Conservation (phyloP, 2,113 vertebrate species). For the Leptobrachium ailaonicum region DNA sequence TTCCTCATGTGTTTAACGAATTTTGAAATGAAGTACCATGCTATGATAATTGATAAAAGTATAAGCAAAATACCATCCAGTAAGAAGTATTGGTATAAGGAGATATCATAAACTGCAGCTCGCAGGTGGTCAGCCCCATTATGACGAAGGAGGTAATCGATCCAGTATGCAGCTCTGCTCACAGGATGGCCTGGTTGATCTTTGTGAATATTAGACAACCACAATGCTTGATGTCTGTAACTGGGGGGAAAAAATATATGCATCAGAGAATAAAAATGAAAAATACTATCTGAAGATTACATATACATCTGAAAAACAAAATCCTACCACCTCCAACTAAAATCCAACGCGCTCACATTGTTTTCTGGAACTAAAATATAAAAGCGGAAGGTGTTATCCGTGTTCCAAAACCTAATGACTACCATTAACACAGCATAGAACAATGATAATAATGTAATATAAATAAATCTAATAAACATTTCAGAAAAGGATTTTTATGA, state of each 20-base stretch:
- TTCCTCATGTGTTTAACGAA: constrained; percentile 67
- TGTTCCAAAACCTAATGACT: no score
- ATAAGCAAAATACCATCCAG: constrained; percentile 81
- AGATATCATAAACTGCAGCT: constrained; percentile 84
- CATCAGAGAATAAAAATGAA: not conserved
- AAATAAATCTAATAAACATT: no score
- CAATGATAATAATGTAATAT: no score
- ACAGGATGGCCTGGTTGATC: constrained; percentile 94
- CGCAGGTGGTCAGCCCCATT: constrained; percentile 88
- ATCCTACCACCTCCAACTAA: no score
- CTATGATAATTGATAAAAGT: constrained; percentile 65
- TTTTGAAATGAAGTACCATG: constrained; percentile 67
- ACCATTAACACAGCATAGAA: no score
- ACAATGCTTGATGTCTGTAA: constrained; percentile 80
- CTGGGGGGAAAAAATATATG: constrained; percentile 58
- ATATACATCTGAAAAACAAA: no score
- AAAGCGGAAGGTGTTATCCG: no score
- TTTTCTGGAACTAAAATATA: no score
- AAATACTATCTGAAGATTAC: no score
- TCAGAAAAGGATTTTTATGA: no score
- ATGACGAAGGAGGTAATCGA: constrained; percentile 91
- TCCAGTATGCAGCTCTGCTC: constrained; percentile 90
- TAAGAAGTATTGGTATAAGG: constrained; percentile 91
- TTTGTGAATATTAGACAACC: constrained; percentile 92
- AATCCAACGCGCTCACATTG: no score